Percentiles rank a stretch among this genome's conserved stretches.
phyloP scores from a whole-genome alignment of 30 jellyfish, hydroid and myxozoan species.

The Euphysa ruthae region DNA sequence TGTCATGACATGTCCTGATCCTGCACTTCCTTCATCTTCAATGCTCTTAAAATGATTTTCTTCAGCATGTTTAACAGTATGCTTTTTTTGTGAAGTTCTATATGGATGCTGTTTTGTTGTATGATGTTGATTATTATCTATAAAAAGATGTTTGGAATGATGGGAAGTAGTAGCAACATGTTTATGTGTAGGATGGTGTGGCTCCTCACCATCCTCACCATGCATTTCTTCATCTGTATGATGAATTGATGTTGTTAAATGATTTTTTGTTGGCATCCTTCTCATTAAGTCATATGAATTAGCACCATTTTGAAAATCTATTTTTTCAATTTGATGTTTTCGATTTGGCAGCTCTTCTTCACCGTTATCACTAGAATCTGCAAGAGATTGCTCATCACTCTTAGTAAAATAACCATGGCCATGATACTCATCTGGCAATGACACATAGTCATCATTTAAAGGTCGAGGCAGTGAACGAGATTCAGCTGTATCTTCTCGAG shows the following conservation, averaged over 20 bases:
- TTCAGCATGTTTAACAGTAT: background rate
- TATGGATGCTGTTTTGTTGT: background rate
- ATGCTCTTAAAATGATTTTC: too few species aligned
- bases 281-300: too few species aligned
- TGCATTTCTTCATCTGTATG: background rate
- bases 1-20: background rate
- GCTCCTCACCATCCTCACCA: background rate
- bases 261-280: background rate
- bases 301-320: too few species aligned
- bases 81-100: background rate
- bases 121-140: background rate
- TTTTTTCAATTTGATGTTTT: background rate
- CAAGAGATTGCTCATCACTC: slow-evolving; percentile 26
- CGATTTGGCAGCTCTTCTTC: background rate
- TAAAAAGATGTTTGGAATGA: background rate
- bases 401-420: background rate
- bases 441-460: background rate
- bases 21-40: background rate
- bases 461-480: background rate
- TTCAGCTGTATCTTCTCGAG: background rate
- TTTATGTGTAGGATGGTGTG: too few species aligned
- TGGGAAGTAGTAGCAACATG: background rate
- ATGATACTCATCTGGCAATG: background rate
- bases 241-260: background rate
- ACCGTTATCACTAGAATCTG: slow-evolving; percentile 28